Base-by-base conservation (phyloP, 2,113 vertebrate genomes). In the Pterocles burchelli region DNA sequence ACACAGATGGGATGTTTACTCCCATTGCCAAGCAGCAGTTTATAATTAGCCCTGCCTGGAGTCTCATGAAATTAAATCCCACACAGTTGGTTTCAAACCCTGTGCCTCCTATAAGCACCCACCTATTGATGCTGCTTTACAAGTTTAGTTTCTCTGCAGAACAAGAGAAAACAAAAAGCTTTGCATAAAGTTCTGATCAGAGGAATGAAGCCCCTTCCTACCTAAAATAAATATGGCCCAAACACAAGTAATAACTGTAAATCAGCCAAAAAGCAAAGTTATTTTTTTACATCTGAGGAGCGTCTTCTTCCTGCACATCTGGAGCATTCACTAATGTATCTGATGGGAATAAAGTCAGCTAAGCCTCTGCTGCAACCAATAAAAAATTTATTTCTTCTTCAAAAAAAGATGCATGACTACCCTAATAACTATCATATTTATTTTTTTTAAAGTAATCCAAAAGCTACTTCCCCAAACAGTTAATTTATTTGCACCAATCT, bases 31-130 rank as follows among this genome's bases (percentile, higher is more conserved):
- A 86, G 68, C 75, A 95, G 59, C 88, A 54, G 62, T 83, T 95
- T 94, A 93, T 84, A 95, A 94, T 95, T 88, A 97, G 84, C 61
- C 38, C 52, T 94, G 90, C 63, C 83, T 78, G 66, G 87, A 88
- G 67, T 33, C 63, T 86, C n/a, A 28, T 41, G 54, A 81, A 88
- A 85, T 89, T 85, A 72, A 93, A 93, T 63, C 29, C n/a, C 76
- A 52, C 46, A 22, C 41, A 41, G 48, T 24, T 80, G 48, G 15
- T 93, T 75, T 71, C 66, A 58, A 85, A 63, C 6, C 28, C 38
- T 34, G 31, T 46, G n/a, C 43, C 28, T 81, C 59, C n/a, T 52
- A 24, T 7, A 88, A 58, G 38, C 51, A 67, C 28, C 29, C 24
- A 91, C 34, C 16, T 61, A 46, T 20, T 0, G 0, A 48, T 33